A percentile compares a stretch with the other conserved stretches of the same genome.
phyloP scores from a whole-genome alignment of 2,888 invertebrate species.

The Tolmerus cingulatus region DNA sequence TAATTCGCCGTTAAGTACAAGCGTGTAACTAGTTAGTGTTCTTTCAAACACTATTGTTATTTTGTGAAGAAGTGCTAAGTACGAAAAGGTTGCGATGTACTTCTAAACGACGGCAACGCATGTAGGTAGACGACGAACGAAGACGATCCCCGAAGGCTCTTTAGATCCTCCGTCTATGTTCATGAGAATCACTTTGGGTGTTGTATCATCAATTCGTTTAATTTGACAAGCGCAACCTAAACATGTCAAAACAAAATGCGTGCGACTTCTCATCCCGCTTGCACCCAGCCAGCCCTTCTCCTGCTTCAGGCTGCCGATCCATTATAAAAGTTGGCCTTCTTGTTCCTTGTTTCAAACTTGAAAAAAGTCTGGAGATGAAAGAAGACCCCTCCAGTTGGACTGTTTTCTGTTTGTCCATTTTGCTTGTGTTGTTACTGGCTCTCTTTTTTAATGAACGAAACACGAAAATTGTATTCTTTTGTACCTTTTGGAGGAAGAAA shows the following conservation, averaged over 20 bases:
- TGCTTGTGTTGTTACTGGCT: conserved; percentile 25
- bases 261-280: conserved; percentile 53
- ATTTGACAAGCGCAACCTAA: conserved; percentile 65
- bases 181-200: conserved; percentile 65
- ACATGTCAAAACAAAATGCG: conserved; percentile 63
- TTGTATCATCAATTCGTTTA: conserved; percentile 66
- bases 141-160: conserved; percentile 13
- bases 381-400: not conserved
- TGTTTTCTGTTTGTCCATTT: conserved; percentile 25
- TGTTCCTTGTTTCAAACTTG: conserved; percentile 4
- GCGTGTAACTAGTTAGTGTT: not conserved
- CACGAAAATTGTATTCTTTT: conserved; percentile 49
- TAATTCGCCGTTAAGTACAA: conserved; percentile 11
- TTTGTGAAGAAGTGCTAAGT: not conserved
- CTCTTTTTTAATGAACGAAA: conserved; percentile 51
- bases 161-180: conserved; percentile 33
- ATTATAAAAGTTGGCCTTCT: conserved; percentile 29
- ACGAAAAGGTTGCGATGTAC: not conserved
- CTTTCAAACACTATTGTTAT: not conserved
- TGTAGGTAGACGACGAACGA: not conserved
- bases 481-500: conserved; percentile 45
- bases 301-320: conserved; percentile 35
- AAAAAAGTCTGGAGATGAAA: not conserved
- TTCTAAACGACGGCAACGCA: not conserved
- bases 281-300: not conserved